Percentiles rank a stretch among this genome's conserved stretches.
Conservation (phyloP, 92 coral and sea anemone genomes). For the Epizoanthus illoricatus region DNA sequence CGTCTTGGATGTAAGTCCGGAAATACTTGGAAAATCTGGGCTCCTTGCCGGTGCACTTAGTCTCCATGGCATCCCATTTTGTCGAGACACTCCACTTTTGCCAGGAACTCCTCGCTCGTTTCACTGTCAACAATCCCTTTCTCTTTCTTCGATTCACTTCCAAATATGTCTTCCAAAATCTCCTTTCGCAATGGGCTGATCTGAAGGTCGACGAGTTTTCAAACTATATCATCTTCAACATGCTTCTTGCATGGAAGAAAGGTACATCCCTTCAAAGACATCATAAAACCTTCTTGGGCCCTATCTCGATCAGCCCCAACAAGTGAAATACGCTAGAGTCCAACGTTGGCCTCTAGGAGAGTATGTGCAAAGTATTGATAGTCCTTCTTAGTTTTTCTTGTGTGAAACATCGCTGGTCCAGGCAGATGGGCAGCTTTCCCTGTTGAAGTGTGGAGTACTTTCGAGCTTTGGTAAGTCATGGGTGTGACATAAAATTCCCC, state of each 20-base stretch:
- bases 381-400: conserved; percentile 40
- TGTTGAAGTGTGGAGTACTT: conserved; percentile 36
- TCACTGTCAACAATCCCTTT: conserved; percentile 48
- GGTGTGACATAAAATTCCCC: conserved; percentile 53
- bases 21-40: conserved; percentile 41
- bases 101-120: conserved; percentile 54
- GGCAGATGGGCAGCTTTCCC: conserved; percentile 50
- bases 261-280: conserved; percentile 1
- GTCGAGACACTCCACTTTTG: conserved; percentile 55
- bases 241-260: conserved; percentile 60
- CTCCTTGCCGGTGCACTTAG: conserved; percentile 8
- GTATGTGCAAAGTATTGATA: conserved; percentile 40
- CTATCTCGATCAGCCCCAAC: not conserved
- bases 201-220: conserved; percentile 53
- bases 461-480: conserved; percentile 51
- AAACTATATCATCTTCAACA: conserved; percentile 51
- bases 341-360: conserved; percentile 32
- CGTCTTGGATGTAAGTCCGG: conserved; percentile 39
- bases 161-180: conserved; percentile 49
- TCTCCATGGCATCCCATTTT: conserved; percentile 60
- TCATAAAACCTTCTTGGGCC: conserved; percentile 3
- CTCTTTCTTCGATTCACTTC: conserved; percentile 42
- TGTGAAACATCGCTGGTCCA: conserved; percentile 57
- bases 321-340: not conserved
- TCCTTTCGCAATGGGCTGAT: conserved; percentile 40